Evolutionary conservation across 2,888 invertebrate species (phyloP), one percentile per base, ranked within the genome.

Genomic region (Campoplex capitator): DNA sequence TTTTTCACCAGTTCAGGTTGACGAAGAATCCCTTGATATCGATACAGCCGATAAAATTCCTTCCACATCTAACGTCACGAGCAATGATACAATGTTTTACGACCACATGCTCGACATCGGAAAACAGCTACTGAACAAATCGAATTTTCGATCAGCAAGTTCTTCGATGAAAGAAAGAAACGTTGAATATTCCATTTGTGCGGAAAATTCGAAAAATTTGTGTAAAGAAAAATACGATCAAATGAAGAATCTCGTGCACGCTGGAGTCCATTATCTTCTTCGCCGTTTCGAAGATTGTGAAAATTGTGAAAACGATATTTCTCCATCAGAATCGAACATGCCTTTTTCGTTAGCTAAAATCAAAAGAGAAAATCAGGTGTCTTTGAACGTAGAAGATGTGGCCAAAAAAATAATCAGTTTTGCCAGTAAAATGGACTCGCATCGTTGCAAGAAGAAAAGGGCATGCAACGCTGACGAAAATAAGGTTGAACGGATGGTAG

Each of bases 401-500:
- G 88, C 90, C 2, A 82, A 85, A 56, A 88, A 89, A 58, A 89
- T 90, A 83, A 78, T 90, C 9, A 70, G 87, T 54, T 89, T 89
- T 78, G 88, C 89, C 11, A 86, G 84, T 4, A 84, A 87, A 58
- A 85, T 89, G 65, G 86, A 82, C 16, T 23, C 78, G 28, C 68
- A 54, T 35, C 67, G 54, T 28, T 67, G 32, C 0, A 77, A 81
- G 35, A 62, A 54, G 7, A 56, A 86, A 58, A 70, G 58, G 42
- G 42, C 58, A 54, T 54, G 82, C 28, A 71, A 65, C 42, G 16
- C 32, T 1, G 28, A 58, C 1, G 56, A 13, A 45, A 45, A 74
- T 9, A 48, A 84, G 23, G 13, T 85, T 38, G 82, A 84, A 3
- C 51, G 32, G 56, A 76, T 86, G 16, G 85, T 88, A 6, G 88